These are phyloP conservation scores for Cuculus canorus DNA, from an alignment of 2,797 vertebrate species.

Conservation along the genomic window DNA sequence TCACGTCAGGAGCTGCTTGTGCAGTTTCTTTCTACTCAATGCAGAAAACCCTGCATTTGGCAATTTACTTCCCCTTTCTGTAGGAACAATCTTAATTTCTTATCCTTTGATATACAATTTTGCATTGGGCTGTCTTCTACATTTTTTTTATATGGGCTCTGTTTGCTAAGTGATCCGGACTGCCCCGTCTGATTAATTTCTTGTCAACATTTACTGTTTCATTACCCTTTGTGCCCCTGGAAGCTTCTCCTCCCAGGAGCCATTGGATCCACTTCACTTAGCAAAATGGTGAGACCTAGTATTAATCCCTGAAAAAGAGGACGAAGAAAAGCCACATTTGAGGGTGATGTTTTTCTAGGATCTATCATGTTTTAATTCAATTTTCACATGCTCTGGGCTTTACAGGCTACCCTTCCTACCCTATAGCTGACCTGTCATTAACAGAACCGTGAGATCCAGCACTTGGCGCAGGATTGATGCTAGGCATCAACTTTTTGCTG, in stretches of 20 bases:
- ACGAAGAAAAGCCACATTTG: background rate
- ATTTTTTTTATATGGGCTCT: background rate
- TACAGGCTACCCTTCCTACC: background rate
- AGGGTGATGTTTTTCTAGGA: background rate
- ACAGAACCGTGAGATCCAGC: background rate
- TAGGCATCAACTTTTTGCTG: fast-evolving
- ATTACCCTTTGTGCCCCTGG: slow-evolving; percentile 22
- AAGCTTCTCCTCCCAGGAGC: background rate
- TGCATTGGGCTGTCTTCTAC: background rate
- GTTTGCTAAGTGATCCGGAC: slow-evolving; percentile 31
- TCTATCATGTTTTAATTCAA: background rate
- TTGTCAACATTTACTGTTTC: slow-evolving; percentile 2
- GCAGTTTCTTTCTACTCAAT: background rate
- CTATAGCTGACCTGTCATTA: background rate
- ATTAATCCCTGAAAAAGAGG: background rate
- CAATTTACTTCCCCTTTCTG: background rate
- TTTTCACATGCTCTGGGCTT: background rate
- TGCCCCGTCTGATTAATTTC: slow-evolving; percentile 21
- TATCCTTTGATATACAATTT: slow-evolving; percentile 4
- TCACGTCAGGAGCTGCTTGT: background rate
- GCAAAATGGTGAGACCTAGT: background rate
- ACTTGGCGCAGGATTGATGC: background rate
- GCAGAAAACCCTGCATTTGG: background rate
- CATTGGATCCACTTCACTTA: background rate
- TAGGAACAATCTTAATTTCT: background rate